These are phyloP conservation scores for Zaprionus nigranus DNA, from an alignment of 1,140 invertebrate genomes.

Conservation along the genomic window DNA sequence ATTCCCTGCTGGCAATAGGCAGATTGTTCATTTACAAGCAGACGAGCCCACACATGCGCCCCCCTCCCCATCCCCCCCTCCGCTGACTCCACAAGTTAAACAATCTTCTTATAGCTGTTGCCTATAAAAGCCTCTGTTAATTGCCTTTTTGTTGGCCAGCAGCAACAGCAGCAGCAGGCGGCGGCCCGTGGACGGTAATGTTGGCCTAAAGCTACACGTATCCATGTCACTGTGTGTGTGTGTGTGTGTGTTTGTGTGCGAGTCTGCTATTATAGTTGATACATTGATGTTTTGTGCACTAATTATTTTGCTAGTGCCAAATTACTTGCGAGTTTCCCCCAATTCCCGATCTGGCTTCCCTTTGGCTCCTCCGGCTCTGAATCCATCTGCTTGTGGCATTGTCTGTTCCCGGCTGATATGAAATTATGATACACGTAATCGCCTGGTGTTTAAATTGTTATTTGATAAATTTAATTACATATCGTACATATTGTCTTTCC, in stretches of 20 bases:
- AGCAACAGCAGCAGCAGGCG: neutral
- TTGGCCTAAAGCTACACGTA: neutral
- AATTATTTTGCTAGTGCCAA: constrained; percentile 22
- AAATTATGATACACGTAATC: constrained; percentile 17
- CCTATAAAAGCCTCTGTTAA: constrained; percentile 19
- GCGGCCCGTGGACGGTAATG: neutral
- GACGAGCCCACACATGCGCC: neutral
- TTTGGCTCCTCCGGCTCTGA: neutral
- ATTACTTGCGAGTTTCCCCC: constrained; percentile 1
- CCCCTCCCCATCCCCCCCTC: neutral
- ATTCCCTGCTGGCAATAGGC: neutral
- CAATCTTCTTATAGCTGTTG: constrained; percentile 11
- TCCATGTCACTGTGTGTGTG: neutral
- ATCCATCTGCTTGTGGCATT: neutral
- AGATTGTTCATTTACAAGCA: constrained; percentile 7
- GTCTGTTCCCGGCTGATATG: neutral
- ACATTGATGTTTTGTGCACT: constrained; percentile 13
- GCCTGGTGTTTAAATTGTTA: constrained; percentile 16
- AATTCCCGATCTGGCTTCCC: neutral
- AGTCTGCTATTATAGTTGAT: constrained; percentile 4
- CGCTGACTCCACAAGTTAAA: neutral
- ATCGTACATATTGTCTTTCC: constrained; percentile 6
- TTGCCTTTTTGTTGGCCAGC: constrained; percentile 20
- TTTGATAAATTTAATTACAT: constrained; percentile 12
- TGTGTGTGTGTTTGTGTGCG: neutral